Conservation (phyloP, 2,113 vertebrate genomes). For the Mirza zaza region DNA sequence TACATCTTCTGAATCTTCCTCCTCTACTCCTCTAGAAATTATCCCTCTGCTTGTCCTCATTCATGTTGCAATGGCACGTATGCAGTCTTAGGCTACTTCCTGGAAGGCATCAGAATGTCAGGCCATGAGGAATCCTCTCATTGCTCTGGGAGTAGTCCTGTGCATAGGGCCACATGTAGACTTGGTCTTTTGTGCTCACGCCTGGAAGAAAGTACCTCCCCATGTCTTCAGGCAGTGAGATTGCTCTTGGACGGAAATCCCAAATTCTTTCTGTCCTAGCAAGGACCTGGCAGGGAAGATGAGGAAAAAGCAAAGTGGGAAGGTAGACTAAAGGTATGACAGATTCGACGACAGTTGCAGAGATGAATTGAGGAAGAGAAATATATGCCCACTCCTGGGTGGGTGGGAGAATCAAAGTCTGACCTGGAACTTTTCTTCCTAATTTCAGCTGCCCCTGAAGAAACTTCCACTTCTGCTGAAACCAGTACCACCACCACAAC, state of each 20-base stretch:
- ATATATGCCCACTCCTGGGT: background rate
- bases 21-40: background rate
- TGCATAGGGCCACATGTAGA: too few relatives aligned
- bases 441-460: accelerated
- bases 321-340: background rate
- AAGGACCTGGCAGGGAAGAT: background rate
- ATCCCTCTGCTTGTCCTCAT: background rate
- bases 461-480: too few relatives aligned
- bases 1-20: too few relatives aligned
- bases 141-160: background rate
- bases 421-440: background rate
- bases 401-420: background rate
- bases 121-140: too few relatives aligned
- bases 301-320: background rate
- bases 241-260: background rate
- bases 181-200: background rate
- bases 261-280: background rate
- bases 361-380: background rate
- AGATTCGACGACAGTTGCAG: background rate
- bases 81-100: background rate
- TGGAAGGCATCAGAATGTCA: background rate
- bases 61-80: background rate
- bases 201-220: background rate
- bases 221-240: background rate
- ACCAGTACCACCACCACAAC: too few relatives aligned